Base-by-base conservation (phyloP, 2,888 invertebrate species). In the Leptinotarsa haldemani region DNA sequence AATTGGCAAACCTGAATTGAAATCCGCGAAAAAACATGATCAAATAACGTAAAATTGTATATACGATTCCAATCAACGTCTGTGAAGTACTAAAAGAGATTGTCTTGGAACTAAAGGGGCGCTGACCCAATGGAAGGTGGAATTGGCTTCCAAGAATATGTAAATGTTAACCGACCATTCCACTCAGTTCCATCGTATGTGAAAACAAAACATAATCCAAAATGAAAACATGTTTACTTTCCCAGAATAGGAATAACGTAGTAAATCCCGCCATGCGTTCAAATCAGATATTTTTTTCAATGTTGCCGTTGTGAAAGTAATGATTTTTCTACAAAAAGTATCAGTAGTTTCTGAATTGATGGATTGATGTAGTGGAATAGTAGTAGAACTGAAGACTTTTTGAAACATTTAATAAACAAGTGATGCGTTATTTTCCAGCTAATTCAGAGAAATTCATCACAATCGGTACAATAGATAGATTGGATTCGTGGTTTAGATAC, bases 151-250 rank as follows among this genome's bases (percentile, higher is more conserved):
- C 12, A 13, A n/a, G 18, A 50, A 52, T 69, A 61, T 50, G 18
- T 12, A 56, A n/a, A 18, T 56, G 56, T 56, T 52, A 16, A 7
- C 20, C 7, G 61, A 30, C 65, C 40, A 74, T 65, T 53, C 25
- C 70, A 73, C 74, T 69, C 74, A 74, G 61, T 71, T 68, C 30
- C 63, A 67, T 70, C 56, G 65, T 25, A 47, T 4, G 18, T 61
- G 66, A 70, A 75, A 75, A 72, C 72, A 74, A 71, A 72, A 70
- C 65, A 20, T 56, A 75, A 71, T 22, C 20, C 56, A 46, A 73
- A 71, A 69, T 76, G 75, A 82, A 82, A 82, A 82, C 80, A 80
- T 82, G 82, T 82, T 82, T 82, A 82, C 80, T 65, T 68, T 61
- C 65, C 76, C 48, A 73, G 76, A 73, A 74, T 78, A 77, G 75